Percentiles rank a stretch among this genome's conserved stretches.
phyloP scores from a whole-genome alignment of 2,797 vertebrate species.

The Lerista edwardsae region DNA sequence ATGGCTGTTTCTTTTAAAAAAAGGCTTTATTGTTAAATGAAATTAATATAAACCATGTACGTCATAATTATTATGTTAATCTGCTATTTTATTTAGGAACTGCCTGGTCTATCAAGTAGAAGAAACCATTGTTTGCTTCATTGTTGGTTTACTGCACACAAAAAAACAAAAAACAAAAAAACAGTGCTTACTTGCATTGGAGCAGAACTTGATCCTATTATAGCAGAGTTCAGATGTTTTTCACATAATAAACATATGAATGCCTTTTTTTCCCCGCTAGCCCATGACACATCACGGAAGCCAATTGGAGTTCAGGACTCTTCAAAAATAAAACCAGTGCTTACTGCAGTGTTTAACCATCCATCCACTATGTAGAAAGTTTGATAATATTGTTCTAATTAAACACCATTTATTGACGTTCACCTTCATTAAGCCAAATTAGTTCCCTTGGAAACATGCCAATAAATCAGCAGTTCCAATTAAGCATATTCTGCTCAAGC shows the following conservation, averaged over 20 bases:
- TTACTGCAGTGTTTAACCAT: conserved; percentile 10
- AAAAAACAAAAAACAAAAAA: too few species aligned
- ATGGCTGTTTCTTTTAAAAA: too few species aligned
- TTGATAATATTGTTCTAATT: conserved; percentile 33
- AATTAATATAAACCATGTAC: too few species aligned
- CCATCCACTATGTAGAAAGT: conserved; percentile 21
- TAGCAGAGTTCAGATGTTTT: conserved; percentile 3
- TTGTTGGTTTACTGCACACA: background rate
- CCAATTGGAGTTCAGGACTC: background rate
- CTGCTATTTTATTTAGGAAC: conserved; percentile 18
- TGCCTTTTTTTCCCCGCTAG: conserved; percentile 20
- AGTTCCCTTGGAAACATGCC: conserved; percentile 19
- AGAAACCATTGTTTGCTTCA: background rate
- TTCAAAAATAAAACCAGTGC: conserved; percentile 29
- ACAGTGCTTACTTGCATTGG: background rate
- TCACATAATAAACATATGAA: background rate
- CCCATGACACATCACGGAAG: background rate
- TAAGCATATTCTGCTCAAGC: conserved; percentile 33
- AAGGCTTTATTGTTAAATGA: too few species aligned
- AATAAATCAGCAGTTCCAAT: conserved; percentile 42
- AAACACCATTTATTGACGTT: conserved; percentile 11
- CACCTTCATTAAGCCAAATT: conserved; percentile 22
- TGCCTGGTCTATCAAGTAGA: background rate
- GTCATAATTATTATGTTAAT: background rate
- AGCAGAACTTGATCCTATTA: conserved; percentile 1